Evolutionary conservation across 2,888 invertebrate genomes (phyloP), one percentile per base, ranked within the genome.

Genomic region (Cryptocephalus primarius): DNA sequence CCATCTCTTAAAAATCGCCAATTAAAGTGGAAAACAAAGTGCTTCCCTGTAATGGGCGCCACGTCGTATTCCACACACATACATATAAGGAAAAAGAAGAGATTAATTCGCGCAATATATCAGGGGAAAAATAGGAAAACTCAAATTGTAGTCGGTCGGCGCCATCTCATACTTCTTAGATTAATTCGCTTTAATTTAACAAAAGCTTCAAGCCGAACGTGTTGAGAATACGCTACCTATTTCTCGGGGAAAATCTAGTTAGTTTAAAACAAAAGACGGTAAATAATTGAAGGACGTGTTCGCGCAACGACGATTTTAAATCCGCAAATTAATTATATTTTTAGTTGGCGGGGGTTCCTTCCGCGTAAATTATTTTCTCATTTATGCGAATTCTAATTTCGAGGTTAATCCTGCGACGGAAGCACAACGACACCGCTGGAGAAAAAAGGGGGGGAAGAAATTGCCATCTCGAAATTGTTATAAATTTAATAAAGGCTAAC

Each of bases 241-340:
- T 56, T 51, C 50, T 43, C 38, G 41, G 51, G 53, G 57, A 55
- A 60, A 63, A 61, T 60, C 60, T 58, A 61, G 63, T 64, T 63
- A 64, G 60, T 59, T 59, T 57, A 57, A 62, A 61, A 63, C 63
- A 65, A 65, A 63, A 63, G 64, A 55, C 55, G 59, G 61, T 63
- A 63, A 64, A 64, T 66, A 64, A 66, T 65, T 64, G 60, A 60
- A 60, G 62, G 58, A 60, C 60, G 59, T 57, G 61, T 59, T 57
- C 58, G 55, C 55, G 55, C 55, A 51, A 54, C 53, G 55, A 53
- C 53, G 50, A 55, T 58, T 59, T 22, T 55, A 55, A 59, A 60
- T 60, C 60, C 61, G 52, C 58, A 60, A 62, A 61, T 63, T 62
- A 59, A 57, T 58, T 61, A 60, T 22, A 22, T 61, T 61, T 61